Evolutionary conservation across 2,113 vertebrate genomes (phyloP).

Genomic region (Bufo gargarizans): DNA sequence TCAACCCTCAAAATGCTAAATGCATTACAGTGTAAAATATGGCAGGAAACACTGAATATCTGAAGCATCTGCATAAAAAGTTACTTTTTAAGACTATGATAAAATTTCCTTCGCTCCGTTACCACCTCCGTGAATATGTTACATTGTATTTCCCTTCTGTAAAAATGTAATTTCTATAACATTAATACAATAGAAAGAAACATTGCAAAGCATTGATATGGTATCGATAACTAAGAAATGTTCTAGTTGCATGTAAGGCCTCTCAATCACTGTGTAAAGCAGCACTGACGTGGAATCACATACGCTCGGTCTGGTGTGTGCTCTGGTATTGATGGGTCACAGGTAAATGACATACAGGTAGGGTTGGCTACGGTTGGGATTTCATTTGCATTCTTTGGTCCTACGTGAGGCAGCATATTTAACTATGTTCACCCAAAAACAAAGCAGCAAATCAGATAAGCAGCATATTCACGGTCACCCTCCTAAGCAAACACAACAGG

Average conservation of each 20-base stretch:
- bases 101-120: neutral
- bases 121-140: neutral
- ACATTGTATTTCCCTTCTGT: neutral
- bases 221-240: neutral
- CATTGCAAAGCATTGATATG: neutral
- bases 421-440: slow-evolving; percentile 31
- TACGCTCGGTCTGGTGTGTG: neutral
- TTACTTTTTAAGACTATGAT: neutral
- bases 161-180: neutral
- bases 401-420: slow-evolving; percentile 17
- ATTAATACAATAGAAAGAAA: neutral
- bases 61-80: neutral
- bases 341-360: neutral
- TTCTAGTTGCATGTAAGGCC: slow-evolving; percentile 23
- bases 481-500: slow-evolving; percentile 36
- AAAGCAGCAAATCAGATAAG: slow-evolving; percentile 39
- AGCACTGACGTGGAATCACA: slow-evolving; percentile 4
- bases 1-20: neutral
- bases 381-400: slow-evolving; percentile 30
- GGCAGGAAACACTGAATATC: neutral
- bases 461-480: slow-evolving; percentile 18
- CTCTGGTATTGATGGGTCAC: neutral
- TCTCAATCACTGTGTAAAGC: slow-evolving; percentile 25
- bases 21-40: slow-evolving; percentile 5
- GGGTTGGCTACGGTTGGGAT: neutral